Conservation (phyloP, 2,113 vertebrate species). For the Dipodomys spectabilis region DNA sequence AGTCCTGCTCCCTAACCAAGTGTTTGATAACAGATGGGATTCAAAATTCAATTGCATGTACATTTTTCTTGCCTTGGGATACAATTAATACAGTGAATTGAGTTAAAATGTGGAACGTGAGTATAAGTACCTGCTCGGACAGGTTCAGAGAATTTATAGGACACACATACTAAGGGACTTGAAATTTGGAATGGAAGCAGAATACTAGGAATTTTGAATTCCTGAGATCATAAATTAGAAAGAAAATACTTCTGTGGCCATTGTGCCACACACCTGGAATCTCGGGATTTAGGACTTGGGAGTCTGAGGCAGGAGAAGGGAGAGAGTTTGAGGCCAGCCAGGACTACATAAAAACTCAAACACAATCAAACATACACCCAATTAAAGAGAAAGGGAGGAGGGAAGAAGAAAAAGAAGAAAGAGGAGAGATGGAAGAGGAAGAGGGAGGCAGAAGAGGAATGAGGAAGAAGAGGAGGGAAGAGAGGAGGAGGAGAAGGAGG, state of each 20-base stretch:
- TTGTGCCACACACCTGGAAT: not conserved
- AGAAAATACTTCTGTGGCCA: not conserved
- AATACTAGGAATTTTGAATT: conserved; percentile 18
- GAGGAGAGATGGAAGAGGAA: too few species aligned
- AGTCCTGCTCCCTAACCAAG: conserved; percentile 25
- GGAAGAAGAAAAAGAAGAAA: not conserved
- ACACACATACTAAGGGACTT: not conserved
- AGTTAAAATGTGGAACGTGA: not conserved
- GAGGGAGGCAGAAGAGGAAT: too few species aligned
- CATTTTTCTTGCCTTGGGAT: not conserved
- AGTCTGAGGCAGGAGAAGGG: not conserved
- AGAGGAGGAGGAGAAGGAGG: too few species aligned
- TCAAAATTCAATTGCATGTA: not conserved
- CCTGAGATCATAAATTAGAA: not conserved
- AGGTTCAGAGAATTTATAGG: not conserved
- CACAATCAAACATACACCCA: too few species aligned
- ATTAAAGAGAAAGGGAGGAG: too few species aligned
- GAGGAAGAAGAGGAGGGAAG: too few species aligned
- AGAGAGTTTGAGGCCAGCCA: not conserved
- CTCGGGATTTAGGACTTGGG: not conserved
- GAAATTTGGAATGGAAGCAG: not conserved
- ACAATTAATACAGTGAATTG: not conserved
- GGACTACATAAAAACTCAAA: not conserved
- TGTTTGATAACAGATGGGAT: not conserved
- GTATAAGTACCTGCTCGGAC: not conserved